Evolutionary conservation across 2,113 vertebrate species (phyloP).

Genomic region (Semnopithecus entellus): DNA sequence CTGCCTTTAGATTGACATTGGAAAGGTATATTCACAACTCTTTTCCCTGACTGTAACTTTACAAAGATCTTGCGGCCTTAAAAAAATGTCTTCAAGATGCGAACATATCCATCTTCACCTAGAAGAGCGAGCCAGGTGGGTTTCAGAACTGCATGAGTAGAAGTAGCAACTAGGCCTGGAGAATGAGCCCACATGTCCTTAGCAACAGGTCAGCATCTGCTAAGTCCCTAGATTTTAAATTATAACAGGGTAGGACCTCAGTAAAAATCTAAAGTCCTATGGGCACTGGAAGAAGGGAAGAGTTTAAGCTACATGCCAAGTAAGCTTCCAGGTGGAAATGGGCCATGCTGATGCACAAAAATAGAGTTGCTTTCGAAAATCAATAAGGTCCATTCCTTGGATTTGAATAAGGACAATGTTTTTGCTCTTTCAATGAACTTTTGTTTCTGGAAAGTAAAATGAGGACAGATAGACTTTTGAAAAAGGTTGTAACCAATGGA

Average conservation of each 20-base stretch:
- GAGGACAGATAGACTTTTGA: neutral
- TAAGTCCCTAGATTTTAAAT: neutral
- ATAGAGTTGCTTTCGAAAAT: neutral
- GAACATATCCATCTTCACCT: neutral
- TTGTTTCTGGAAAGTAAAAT: neutral
- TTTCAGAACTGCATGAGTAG: neutral
- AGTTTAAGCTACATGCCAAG: neutral
- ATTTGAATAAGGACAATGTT: neutral
- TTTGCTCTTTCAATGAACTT: neutral
- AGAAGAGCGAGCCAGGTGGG: neutral
- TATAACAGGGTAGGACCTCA: neutral
- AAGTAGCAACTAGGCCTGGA: neutral
- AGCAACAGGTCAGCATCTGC: neutral
- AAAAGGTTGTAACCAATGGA: conserved; percentile 33
- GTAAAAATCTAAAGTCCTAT: neutral
- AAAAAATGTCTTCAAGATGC: neutral
- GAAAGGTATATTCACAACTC: neutral
- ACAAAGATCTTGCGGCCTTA: neutral
- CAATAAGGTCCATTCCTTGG: neutral
- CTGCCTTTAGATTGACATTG: neutral
- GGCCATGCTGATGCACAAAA: neutral
- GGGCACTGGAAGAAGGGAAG: neutral
- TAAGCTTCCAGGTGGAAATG: neutral
- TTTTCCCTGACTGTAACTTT: neutral
- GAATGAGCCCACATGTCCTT: neutral